Evolutionary conservation across 64 coral and sea anemone genomes (phyloP), one percentile per base, ranked within the genome.

Genomic region (Pocillopora verrucosa): DNA sequence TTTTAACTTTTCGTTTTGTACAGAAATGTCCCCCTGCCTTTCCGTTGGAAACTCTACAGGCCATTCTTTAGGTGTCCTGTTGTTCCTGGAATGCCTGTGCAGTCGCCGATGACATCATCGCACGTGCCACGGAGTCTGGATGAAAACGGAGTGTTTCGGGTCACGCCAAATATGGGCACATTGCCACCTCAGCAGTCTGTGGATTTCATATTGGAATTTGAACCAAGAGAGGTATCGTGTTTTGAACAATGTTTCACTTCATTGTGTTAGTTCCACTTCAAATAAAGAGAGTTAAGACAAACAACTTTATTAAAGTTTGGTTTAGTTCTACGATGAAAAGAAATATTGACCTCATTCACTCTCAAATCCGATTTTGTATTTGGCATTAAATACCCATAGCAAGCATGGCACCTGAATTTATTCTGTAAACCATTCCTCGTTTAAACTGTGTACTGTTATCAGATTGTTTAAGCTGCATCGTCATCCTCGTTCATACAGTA

Each of bases 41-140:
- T 99, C 30, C 90, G 88, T 16, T 99, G 97, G 97, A 99, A 99
- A 65, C 25, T 99, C 37, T 91, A 69, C 79, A 99, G 93, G 60
- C 97, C 97, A 59, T 90, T 83, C 24, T 88, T 99, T 61, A 36
- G 84, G 61, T 89, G 87, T 17, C 93, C 87, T 25, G 30, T 77
- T 10, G 35, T 30, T 15, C 80, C 34, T 92, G 76, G 80, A 1
- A 65, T 45, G 22, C 77, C 58, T 60, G 61, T 60, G 30, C 75
- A 80, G 63, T 26, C 75, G 14, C 7, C 37, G 36, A 36, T 72
- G 37, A 5, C 70, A 61, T 80, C 74, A 17, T 60, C 57, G 14
- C 90, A 76, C 16, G 75, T 59, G 36, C 34, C n/a, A 19, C 91
- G 95, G 25, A 91, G 74, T 24, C 59, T 51, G 89, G 96, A 99